Conservation (phyloP, 2,113 vertebrate genomes). For the Poeciliopsis occidentalis region DNA sequence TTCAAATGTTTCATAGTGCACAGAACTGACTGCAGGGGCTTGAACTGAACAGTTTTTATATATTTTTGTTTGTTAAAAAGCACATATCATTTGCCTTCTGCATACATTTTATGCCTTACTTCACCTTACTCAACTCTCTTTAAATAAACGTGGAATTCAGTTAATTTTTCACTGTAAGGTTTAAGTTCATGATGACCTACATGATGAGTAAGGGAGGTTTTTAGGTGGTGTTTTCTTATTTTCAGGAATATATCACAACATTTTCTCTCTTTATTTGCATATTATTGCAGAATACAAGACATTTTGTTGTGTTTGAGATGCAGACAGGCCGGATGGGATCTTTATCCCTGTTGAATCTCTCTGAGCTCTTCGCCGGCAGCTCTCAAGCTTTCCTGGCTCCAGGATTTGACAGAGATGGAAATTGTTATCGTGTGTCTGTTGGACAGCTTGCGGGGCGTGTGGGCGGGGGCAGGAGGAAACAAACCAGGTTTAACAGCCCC, state of each 20-base stretch:
- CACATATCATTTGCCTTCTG: no score
- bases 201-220: neutral
- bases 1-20: no score
- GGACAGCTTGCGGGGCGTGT: constrained; percentile 27
- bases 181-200: no score
- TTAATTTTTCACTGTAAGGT: no score
- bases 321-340: constrained; percentile 18
- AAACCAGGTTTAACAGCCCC: constrained; percentile 53
- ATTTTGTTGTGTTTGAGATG: constrained; percentile 14
- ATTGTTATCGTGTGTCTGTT: constrained; percentile 53
- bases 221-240: no score
- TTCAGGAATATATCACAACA: neutral
- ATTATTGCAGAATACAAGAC: constrained; percentile 10
- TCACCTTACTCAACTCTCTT: no score
- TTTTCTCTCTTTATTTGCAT: neutral
- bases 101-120: no score
- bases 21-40: no score
- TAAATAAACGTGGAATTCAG: no score
- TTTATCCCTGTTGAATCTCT: constrained; percentile 37
- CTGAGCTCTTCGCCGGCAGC: constrained; percentile 32
- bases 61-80: no score
- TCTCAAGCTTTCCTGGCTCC: constrained; percentile 53
- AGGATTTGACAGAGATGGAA: constrained; percentile 56
- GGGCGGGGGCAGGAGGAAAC: constrained; percentile 36
- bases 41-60: no score